phyloP scores from a whole-genome alignment of 2,797 vertebrate species.

The Acanthurus lineatus region DNA sequence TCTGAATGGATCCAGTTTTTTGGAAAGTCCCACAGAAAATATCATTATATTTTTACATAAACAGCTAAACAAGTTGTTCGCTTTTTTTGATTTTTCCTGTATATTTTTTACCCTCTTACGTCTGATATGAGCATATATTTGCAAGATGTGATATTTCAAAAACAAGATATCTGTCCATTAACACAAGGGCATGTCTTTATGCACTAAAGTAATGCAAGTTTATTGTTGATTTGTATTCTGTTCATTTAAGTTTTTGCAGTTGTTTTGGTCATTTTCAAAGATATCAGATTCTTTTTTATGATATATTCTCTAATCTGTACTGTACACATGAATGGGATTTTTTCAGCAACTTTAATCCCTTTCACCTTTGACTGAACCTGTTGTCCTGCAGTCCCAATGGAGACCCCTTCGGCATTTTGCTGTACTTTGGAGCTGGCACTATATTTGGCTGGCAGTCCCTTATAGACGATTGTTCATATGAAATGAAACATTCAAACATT shows the following conservation, averaged over 20 bases:
- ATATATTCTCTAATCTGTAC: slow-evolving; percentile 60
- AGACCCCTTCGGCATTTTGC: slow-evolving; percentile 67
- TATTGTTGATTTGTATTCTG: slow-evolving; percentile 65
- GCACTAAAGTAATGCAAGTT: slow-evolving; percentile 84
- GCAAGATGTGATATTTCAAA: slow-evolving; percentile 71
- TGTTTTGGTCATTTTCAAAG: slow-evolving; percentile 46
- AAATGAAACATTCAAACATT: slow-evolving; percentile 77
- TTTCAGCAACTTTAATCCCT: slow-evolving; percentile 68
- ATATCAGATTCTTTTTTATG: slow-evolving; percentile 46
- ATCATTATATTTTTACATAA: slow-evolving; percentile 61
- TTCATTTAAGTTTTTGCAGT: slow-evolving; percentile 57
- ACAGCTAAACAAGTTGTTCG: slow-evolving; percentile 62
- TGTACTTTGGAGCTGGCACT: slow-evolving; percentile 69
- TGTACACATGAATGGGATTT: slow-evolving; percentile 72
- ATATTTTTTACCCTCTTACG: slow-evolving; percentile 38
- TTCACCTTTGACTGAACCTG: slow-evolving; percentile 73
- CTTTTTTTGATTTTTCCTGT: slow-evolving; percentile 38
- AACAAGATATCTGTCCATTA: slow-evolving; percentile 72
- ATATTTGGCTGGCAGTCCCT: slow-evolving; percentile 74
- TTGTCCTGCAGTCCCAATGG: slow-evolving; percentile 73
- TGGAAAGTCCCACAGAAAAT: slow-evolving; percentile 51
- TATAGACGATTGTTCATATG: slow-evolving; percentile 78
- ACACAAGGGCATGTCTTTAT: slow-evolving; percentile 79
- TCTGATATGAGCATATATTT: slow-evolving; percentile 61
- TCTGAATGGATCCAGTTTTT: slow-evolving; percentile 50